Evolutionary conservation across 2,888 invertebrate species (phyloP).

Genomic region (Eupithecia inturbata): DNA sequence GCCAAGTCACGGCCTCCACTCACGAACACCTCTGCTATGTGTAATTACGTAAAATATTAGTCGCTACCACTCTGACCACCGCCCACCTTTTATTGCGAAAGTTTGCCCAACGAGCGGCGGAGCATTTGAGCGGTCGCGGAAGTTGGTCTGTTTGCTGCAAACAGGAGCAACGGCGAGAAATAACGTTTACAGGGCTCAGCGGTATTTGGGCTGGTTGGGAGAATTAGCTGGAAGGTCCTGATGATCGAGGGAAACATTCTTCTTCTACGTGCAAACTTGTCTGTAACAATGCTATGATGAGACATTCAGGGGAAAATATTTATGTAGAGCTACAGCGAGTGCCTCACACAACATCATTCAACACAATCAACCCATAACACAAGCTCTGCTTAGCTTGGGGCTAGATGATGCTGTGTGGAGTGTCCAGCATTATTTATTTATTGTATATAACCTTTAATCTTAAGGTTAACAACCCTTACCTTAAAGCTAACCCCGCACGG

Average conservation of each 20-base stretch:
- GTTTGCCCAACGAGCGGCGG: background rate
- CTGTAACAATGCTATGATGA: background rate
- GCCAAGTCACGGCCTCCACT: background rate
- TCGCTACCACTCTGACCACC: background rate
- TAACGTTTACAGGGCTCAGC: background rate
- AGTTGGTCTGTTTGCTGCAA: slow-evolving; percentile 4
- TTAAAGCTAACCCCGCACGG: too few relatives aligned
- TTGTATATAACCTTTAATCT: background rate
- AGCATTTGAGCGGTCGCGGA: slow-evolving; percentile 7
- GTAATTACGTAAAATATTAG: background rate
- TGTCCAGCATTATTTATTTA: background rate
- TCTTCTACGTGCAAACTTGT: background rate
- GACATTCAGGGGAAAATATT: too few relatives aligned
- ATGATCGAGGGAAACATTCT: background rate
- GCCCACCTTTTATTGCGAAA: slow-evolving; percentile 9
- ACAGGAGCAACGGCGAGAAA: background rate
- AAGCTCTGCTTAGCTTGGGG: too few relatives aligned
- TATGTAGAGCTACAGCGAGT: too few relatives aligned
- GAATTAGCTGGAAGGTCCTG: background rate
- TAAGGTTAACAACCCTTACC: background rate
- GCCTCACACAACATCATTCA: background rate
- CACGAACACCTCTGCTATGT: background rate
- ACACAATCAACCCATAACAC: background rate
- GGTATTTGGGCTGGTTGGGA: background rate
- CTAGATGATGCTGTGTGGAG: too few relatives aligned